These are phyloP conservation scores for Pseudomyrmex concolor DNA, from an alignment of 1,140 invertebrate genomes.

Conservation along the genomic window DNA sequence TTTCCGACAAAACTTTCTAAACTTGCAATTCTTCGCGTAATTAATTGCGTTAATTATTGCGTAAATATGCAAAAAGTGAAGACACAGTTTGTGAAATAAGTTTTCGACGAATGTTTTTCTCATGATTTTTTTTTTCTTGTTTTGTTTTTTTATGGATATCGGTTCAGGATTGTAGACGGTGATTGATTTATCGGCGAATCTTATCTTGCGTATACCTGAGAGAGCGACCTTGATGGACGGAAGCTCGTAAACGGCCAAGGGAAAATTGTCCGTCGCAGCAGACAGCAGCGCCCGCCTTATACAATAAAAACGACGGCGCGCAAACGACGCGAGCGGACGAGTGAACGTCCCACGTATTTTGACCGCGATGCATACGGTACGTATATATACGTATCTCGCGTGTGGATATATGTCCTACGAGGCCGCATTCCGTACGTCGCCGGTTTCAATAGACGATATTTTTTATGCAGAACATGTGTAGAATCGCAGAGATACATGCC, in stretches of 20 bases:
- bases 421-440: slow-evolving; percentile 49
- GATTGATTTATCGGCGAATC: slow-evolving; percentile 8
- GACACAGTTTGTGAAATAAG: no score
- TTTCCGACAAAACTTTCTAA: no score
- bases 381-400: slow-evolving; percentile 32
- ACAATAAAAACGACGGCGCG: slow-evolving; percentile 11
- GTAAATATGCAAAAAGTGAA: no score
- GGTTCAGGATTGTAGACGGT: neutral
- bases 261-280: neutral
- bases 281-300: neutral
- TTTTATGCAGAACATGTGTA: slow-evolving; percentile 27
- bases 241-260: slow-evolving; percentile 24
- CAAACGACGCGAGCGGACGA: slow-evolving; percentile 31
- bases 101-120: no score
- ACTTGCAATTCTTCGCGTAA: no score
- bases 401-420: slow-evolving; percentile 46
- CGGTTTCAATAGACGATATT: slow-evolving; percentile 27
- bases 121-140: neutral
- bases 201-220: no score
- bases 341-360: slow-evolving; percentile 69
- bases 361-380: slow-evolving; percentile 69
- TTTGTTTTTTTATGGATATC: neutral
- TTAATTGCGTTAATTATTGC: no score
- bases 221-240: slow-evolving; percentile 1
- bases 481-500: slow-evolving; percentile 2